phyloP scores from a whole-genome alignment of 2,888 invertebrate species.

The Neocrepidodera transversa region DNA sequence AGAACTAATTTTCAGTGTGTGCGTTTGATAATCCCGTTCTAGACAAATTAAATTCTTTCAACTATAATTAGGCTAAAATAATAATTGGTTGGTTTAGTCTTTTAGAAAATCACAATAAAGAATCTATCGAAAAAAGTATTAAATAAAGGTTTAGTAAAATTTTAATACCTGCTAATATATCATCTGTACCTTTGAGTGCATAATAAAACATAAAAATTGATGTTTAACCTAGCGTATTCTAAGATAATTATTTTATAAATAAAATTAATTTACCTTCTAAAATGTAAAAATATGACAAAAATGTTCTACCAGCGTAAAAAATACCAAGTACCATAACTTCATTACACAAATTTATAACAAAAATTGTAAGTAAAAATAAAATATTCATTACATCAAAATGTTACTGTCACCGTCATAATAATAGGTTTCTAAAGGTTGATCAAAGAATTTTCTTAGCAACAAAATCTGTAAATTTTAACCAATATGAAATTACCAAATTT shows the following conservation, averaged over 20 bases:
- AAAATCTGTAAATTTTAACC: neutral
- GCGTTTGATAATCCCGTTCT: too few species aligned
- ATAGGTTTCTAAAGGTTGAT: neutral
- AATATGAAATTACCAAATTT: neutral
- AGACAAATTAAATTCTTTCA: too few species aligned
- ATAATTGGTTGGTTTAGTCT: too few species aligned
- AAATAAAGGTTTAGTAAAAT: too few species aligned
- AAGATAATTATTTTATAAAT: too few species aligned
- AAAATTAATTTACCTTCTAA: conserved; percentile 20
- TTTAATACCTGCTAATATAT: neutral
- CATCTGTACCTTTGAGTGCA: neutral
- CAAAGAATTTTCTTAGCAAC: neutral
- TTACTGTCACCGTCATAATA: neutral
- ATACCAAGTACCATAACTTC: conserved; percentile 31
- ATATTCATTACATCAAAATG: neutral
- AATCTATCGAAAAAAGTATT: neutral
- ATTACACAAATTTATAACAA: conserved; percentile 7
- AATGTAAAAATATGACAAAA: conserved; percentile 25
- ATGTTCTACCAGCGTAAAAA: conserved; percentile 28
- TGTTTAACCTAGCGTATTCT: too few species aligned
- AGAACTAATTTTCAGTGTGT: too few species aligned
- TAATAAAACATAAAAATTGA: neutral
- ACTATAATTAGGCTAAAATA: too few species aligned
- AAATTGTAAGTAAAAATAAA: neutral
- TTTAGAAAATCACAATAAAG: neutral